These are phyloP conservation scores for Papilio helenus DNA, from an alignment of 1,140 invertebrate species.

Conservation along the genomic window DNA sequence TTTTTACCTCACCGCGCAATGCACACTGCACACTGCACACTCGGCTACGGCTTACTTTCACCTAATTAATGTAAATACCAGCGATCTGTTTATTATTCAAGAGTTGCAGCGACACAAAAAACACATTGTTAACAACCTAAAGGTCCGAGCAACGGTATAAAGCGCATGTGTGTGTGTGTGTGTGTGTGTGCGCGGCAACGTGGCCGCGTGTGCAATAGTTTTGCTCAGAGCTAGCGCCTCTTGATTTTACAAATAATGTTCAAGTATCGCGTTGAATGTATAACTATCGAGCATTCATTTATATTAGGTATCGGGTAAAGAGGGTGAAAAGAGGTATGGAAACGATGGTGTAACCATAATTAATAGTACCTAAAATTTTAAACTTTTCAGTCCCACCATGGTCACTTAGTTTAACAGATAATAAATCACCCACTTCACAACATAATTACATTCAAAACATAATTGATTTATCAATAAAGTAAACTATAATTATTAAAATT, in stretches of 20 bases:
- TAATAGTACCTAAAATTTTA: no score
- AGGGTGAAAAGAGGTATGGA: no score
- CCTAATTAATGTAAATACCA: conserved; percentile 60
- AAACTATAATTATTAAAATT: background rate
- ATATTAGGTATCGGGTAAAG: no score
- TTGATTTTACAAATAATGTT: no score
- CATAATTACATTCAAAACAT: background rate
- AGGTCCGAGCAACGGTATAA: conserved; percentile 17
- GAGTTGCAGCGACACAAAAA: conserved; percentile 14
- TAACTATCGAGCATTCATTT: no score
- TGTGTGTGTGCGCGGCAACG: background rate
- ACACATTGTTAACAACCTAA: conserved; percentile 19
- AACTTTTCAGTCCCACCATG: no score
- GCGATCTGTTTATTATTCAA: conserved; percentile 30
- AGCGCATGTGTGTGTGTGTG: background rate
- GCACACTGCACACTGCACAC: conserved; percentile 45
- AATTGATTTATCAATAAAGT: no score
- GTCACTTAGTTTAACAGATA: background rate
- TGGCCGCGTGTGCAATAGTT: background rate
- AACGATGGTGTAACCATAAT: no score
- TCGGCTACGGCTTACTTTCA: conserved; percentile 58
- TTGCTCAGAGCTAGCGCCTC: background rate
- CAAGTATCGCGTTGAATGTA: no score
- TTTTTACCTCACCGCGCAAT: background rate
- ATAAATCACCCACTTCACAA: no score